Base-by-base conservation (phyloP, 2,797 vertebrate species). In the Pelobates cultripes region DNA sequence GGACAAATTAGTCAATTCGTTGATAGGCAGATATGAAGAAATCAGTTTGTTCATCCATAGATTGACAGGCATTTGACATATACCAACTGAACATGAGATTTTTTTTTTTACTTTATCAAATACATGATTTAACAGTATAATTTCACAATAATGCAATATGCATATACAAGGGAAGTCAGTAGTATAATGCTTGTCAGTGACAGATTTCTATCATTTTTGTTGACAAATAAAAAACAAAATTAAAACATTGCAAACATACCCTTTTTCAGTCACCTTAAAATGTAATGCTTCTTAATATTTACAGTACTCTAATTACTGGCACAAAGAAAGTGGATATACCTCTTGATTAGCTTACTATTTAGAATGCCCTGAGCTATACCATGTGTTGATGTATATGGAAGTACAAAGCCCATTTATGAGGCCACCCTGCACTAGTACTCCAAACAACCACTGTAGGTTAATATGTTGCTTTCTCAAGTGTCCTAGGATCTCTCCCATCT, bases 331-430 rank as follows among this genome's bases (percentile, higher is more conserved):
- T 67, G 61, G 67, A 66, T 3, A 43, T 3, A 75, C 0, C 45
- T 9, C 43, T 12, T 79, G 3, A 63, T 75, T 79, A 84, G 82
- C 82, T 84, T 84, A 84, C 64, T 66, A 75, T 75, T 17, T 42
- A 63, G 71, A 71, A 75, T 70, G 64, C 73, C 72, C 73, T 7
- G 43, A 61, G 28, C 43, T 14, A 66, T 15, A n/a, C 15, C 15
- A 10, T 73, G 12, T 12, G 4, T 43, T 64, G 9, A 53, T 60
- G 15, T 40, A 72, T n/a, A 4, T 42, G 47, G 41, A 42, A 0
- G 57, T 77, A 80, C 69, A 15, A n/a, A 7, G 41, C 7, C 10
- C 3, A 43, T 41, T 57, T 3, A 42, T 64, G 70, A 51, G 43
- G 8, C 14, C 17, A n/a, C 43, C 9, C 3, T 57, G 55, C 14